A percentile compares a stretch with the other conserved stretches of the same genome.
Evolutionary conservation across 2,113 vertebrate species (phyloP).

Genomic region (Ageneiosus marmoratus): DNA sequence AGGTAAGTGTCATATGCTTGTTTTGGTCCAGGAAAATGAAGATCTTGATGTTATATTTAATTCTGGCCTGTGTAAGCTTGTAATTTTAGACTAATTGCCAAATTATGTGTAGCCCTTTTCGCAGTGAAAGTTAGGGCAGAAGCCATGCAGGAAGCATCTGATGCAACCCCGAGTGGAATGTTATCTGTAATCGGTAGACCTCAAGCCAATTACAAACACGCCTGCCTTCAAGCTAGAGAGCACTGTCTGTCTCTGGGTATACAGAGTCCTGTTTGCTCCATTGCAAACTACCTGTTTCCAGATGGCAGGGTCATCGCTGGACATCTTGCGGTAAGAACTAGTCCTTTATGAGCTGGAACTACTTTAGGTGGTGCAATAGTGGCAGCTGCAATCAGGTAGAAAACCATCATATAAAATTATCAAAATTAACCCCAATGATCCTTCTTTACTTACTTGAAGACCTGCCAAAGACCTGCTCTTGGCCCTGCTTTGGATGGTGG

Average conservation of each 20-base stretch:
- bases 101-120: slow-evolving; percentile 76
- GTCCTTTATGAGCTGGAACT: background rate
- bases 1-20: slow-evolving; percentile 70
- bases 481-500: slow-evolving; percentile 34
- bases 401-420: slow-evolving; percentile 54
- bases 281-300: slow-evolving; percentile 92
- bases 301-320: slow-evolving; percentile 91
- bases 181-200: slow-evolving; percentile 80
- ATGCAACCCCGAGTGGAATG: slow-evolving; percentile 86
- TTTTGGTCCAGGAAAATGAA: background rate
- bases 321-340: slow-evolving; percentile 79
- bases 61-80: background rate
- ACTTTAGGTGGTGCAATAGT: background rate
- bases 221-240: slow-evolving; percentile 83
- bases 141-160: slow-evolving; percentile 90
- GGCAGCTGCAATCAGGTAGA: slow-evolving; percentile 57
- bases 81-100: background rate
- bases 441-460: slow-evolving; percentile 37
- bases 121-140: slow-evolving; percentile 90
- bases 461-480: slow-evolving; percentile 57
- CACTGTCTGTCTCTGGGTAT: slow-evolving; percentile 83
- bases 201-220: slow-evolving; percentile 76
- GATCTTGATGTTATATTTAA: background rate
- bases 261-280: slow-evolving; percentile 80
- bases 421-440: slow-evolving; percentile 25